Evolutionary conservation across 2,888 invertebrate genomes (phyloP).

Genomic region (Anoplius nigerrimus): DNA sequence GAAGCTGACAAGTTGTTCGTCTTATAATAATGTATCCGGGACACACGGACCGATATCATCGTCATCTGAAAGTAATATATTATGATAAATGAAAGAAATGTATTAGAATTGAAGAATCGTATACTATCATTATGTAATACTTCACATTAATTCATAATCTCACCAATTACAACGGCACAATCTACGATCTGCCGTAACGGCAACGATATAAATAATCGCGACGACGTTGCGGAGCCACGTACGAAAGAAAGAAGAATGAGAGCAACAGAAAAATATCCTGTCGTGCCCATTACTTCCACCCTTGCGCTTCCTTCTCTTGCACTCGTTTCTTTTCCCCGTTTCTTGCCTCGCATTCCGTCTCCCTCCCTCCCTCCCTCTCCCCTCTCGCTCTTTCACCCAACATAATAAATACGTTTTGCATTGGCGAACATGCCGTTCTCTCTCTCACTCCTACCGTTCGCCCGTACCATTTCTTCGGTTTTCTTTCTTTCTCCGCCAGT

Average conservation of each 20-base stretch:
- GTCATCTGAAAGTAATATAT: too few species aligned
- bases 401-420: slow-evolving; percentile 46
- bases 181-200: too few species aligned
- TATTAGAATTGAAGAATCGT: too few species aligned
- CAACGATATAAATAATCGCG: too few species aligned
- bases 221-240: neutral
- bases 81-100: too few species aligned
- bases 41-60: too few species aligned
- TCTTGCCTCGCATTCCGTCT: neutral
- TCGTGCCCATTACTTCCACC: slow-evolving; percentile 8
- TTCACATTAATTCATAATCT: too few species aligned
- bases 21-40: too few species aligned
- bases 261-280: slow-evolving; percentile 12
- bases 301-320: neutral
- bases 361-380: slow-evolving; percentile 1
- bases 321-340: neutral
- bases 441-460: neutral
- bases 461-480: neutral
- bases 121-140: too few species aligned
- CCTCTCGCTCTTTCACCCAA: neutral
- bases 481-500: neutral
- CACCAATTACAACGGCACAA: too few species aligned
- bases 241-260: slow-evolving; percentile 4
- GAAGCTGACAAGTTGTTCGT: too few species aligned
- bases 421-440: slow-evolving; percentile 36